Base-by-base conservation (phyloP, 1,140 invertebrate species). In the Diachasmimorpha longicaudata region DNA sequence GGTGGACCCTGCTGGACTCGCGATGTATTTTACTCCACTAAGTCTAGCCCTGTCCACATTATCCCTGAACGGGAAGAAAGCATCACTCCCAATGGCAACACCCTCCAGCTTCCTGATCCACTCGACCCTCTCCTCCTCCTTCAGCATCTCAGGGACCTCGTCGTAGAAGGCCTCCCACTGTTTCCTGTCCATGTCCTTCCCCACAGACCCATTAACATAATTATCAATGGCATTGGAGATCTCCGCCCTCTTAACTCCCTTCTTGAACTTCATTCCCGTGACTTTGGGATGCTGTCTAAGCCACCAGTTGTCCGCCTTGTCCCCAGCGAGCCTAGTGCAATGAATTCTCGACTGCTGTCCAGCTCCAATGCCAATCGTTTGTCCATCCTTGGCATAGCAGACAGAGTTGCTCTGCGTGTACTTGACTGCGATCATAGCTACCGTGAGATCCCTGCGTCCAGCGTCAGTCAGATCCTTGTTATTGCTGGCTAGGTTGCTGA, bases 281-380 rank as follows among this genome's bases (percentile, higher is more conserved):
- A 99, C 96, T 80, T 92, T 93, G 16, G 97, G 96, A 88, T 99
- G 98, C 71, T 97, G 95, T 25, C 98, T 92, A 77, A 99, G 86
- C 98, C 98, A 99, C 98, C 98, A 99, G 89, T 98, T 97, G 85
- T 97, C 95, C n/a, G 97, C 96, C 89, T 99, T 99, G 84, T 98
- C 96, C 16, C 97, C 98, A 74, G 98, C 98, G 76, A 99, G 91
- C 80, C 98, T 92, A 0, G 98, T 99, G 87, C 98, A 99, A 88
- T 99, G 98, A 84, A 99, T 99, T 78, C 98, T 92, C 0, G 96
- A 98, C 86, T 99, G 98, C 85, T 99, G 98, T 0, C 98, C 98
- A 31, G 98, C 98, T 55, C 98, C 98, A 78, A 99, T 98, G 46
- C 98, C 98, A 84, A 99, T 94, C 0, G 99, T 95, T 91, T 99